Base-by-base conservation (phyloP, 92 coral and sea anemone genomes). In the Siderastrea radians region DNA sequence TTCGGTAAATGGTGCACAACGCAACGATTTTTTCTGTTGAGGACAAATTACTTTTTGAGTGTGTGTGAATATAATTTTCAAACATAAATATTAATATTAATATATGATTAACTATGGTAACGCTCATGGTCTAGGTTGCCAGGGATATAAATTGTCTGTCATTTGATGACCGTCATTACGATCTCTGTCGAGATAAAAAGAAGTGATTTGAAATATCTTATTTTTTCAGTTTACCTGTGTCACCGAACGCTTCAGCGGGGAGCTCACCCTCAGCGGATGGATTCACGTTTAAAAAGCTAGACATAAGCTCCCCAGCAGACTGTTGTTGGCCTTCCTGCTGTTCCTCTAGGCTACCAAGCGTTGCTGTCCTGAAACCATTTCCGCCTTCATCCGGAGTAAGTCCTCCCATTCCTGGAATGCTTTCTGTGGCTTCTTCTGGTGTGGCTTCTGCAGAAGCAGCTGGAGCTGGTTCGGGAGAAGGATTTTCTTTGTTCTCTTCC, bases 251-350 rank as follows among this genome's bases (percentile, higher is more conserved):
- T 38, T 73, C 87, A 4, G 68, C 49, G 3, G 74, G 80, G 43
- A 67, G 58, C 11, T 84, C 87, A 4, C 87, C 74, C 72, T 74
- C 73, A 17, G 38, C 38, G 38, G 81, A 73, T 3, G 87, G 81
- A 66, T 45, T 49, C 72, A 62, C 17, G 49, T 63, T 84, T 0
- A 26, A 26, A 52, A 62, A 84, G 63, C 63, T 84, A 46, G 87
- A 62, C 70, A 74, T 60, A 47, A 84, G 64, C 1, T 74, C 87
- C 4, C 16, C 61, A 3, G 87, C n/a, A 5, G 87, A 14, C 51
- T 65, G 61, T 11, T 74, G 80, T 52, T 38, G 87, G 60, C 74
- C 72, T 0, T 44, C 72, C 13, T 65, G 84, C 14, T 64, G 84
- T 44, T 68, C 77, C 55, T 62, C 70, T 45, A 61, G 13, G 72